Conservation (phyloP, 2,797 vertebrate genomes). For the Bradypus variegatus region DNA sequence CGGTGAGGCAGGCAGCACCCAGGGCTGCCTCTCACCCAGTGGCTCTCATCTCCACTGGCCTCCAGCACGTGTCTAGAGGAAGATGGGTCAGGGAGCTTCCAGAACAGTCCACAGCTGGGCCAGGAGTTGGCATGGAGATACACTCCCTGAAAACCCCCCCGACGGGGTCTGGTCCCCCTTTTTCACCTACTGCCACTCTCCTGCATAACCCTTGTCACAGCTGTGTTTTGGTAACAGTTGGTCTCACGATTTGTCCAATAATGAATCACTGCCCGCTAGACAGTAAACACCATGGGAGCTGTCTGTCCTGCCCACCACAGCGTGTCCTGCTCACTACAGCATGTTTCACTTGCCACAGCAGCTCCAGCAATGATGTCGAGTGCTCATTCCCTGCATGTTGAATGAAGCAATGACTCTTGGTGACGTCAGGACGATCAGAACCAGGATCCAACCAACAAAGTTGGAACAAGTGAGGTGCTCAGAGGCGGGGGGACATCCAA, state of each 20-base stretch:
- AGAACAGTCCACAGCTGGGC: neutral
- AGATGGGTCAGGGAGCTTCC: neutral
- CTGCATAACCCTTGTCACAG: neutral
- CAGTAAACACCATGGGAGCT: neutral
- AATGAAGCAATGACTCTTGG: neutral
- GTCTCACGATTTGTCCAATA: neutral
- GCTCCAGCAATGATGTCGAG: neutral
- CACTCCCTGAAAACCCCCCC: neutral
- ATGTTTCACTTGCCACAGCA: neutral
- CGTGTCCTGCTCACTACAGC: neutral
- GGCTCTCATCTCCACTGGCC: neutral
- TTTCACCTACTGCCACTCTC: neutral
- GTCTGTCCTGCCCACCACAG: neutral
- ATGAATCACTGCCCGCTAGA: neutral
- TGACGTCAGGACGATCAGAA: neutral
- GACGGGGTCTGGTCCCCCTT: neutral
- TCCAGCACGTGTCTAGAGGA: neutral
- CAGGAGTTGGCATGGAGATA: neutral
- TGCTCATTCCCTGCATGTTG: neutral
- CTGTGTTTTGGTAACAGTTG: neutral
- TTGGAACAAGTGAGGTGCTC: neutral
- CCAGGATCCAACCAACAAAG: neutral
- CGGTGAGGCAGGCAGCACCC: neutral
- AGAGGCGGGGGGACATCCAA: neutral
- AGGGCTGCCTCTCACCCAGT: neutral